These are phyloP conservation scores for Paracentrotus lividus DNA, from an alignment of 53 echinoderm and acorn worm species.

Conservation along the genomic window DNA sequence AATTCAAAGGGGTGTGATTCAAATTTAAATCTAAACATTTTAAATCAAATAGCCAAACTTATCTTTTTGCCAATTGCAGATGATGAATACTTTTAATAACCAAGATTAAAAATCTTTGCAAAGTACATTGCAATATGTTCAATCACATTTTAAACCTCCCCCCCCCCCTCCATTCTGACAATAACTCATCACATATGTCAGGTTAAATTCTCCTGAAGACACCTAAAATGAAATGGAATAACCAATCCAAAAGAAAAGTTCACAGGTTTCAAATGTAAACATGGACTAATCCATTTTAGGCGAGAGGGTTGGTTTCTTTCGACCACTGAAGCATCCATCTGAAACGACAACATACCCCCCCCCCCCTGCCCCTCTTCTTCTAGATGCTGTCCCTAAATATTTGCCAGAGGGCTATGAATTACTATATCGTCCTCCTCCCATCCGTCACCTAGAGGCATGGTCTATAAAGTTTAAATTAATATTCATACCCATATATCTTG, in stretches of 20 bases:
- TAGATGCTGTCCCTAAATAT: background rate
- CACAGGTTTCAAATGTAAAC: background rate
- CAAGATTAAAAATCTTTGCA: no score
- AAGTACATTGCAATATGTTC: no score
- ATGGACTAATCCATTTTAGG: background rate
- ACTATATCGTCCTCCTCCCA: background rate
- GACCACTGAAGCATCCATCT: background rate
- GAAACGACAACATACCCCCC: background rate
- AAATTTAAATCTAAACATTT: no score
- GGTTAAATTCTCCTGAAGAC: no score
- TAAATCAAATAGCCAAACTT: no score
- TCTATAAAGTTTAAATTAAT: background rate
- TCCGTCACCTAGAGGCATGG: background rate
- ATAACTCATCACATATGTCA: no score
- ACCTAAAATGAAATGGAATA: background rate
- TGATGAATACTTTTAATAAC: no score
- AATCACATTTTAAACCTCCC: no score
- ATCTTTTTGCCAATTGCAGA: no score
- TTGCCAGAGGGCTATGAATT: constrained; percentile 10
- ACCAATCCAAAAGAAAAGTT: background rate
- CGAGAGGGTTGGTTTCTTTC: background rate
- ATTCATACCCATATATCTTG: constrained; percentile 1
- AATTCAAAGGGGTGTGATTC: no score
- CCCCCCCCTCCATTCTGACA: no score
- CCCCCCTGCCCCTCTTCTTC: background rate